Percentiles rank a stretch among this genome's conserved stretches.
Conservation (phyloP, 2,113 vertebrate genomes). For the Lagopus leucura region DNA sequence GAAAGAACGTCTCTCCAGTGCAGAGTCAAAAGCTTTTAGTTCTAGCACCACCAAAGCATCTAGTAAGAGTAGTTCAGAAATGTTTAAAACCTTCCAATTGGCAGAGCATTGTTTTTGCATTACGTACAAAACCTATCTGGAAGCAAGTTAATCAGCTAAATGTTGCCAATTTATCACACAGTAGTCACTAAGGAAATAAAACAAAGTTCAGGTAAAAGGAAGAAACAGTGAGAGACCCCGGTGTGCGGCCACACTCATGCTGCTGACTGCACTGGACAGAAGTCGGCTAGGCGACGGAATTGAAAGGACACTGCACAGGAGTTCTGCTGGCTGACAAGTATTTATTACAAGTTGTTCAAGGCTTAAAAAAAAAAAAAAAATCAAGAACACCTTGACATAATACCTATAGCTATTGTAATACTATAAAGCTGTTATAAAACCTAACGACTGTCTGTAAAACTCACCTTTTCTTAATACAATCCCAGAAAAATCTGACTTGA, state of each 20-base stretch:
- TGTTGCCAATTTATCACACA: neutral
- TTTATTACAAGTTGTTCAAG: neutral
- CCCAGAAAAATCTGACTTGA: neutral
- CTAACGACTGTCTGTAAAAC: neutral
- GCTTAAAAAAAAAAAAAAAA: neutral
- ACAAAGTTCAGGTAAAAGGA: neutral
- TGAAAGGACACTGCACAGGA: neutral
- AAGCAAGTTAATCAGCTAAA: neutral
- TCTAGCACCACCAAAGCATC: neutral
- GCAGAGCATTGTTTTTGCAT: neutral
- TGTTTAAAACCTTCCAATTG: neutral
- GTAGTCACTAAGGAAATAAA: constrained; percentile 29
- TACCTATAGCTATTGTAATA: neutral
- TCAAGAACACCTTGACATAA: neutral
- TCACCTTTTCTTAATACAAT: neutral
- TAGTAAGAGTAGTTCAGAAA: neutral
- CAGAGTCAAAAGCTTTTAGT: neutral
- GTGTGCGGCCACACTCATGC: neutral
- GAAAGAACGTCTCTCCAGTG: neutral
- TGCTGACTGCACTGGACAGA: constrained; percentile 1
- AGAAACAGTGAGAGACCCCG: neutral
- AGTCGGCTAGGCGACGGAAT: neutral
- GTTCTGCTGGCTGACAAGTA: neutral
- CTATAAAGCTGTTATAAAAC: neutral
- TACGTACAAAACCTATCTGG: neutral